phyloP scores from a whole-genome alignment of 2,113 vertebrate species.

The Calonectris borealis region DNA sequence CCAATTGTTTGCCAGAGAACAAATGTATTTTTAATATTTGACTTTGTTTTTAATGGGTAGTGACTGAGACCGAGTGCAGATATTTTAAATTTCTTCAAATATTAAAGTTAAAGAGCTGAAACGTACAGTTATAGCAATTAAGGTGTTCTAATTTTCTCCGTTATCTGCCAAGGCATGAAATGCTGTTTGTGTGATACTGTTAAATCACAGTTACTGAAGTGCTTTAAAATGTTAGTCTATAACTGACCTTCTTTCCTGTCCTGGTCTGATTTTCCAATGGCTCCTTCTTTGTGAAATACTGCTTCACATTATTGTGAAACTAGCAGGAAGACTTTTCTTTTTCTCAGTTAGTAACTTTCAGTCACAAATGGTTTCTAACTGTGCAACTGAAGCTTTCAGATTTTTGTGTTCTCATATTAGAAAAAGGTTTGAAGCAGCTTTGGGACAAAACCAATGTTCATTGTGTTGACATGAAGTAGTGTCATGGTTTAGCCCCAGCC shows the following conservation, averaged over 20 bases:
- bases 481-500: no score
- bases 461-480: background rate
- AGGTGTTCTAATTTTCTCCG: background rate
- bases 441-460: rapidly evolving
- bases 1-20: background rate
- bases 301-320: background rate
- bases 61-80: rapidly evolving
- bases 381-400: background rate
- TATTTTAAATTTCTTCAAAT: background rate
- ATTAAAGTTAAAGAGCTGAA: background rate
- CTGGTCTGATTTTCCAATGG: background rate
- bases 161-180: background rate
- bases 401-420: background rate
- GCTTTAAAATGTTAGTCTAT: background rate
- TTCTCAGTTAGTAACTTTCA: background rate
- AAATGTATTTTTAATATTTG: background rate
- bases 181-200: background rate
- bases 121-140: background rate
- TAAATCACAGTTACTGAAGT: background rate
- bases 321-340: background rate
- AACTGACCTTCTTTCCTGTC: background rate
- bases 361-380: background rate
- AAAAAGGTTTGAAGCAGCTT: background rate
- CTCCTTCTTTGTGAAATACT: background rate
- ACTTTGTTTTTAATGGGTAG: background rate